Base-by-base conservation (phyloP, 2,888 invertebrate genomes). In the Tineola bisselliella region DNA sequence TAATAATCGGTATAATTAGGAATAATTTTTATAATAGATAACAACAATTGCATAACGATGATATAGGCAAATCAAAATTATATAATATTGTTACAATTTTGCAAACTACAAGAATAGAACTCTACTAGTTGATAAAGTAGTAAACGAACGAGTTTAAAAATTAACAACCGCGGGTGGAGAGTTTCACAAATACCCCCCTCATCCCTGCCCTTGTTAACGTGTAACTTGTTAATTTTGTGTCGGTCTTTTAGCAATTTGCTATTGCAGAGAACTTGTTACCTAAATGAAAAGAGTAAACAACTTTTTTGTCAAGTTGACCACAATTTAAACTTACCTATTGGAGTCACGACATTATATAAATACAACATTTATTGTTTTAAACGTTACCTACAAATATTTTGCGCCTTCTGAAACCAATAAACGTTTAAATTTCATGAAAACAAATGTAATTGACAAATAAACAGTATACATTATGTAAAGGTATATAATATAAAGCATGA, bases 221-320 rank as follows among this genome's bases (percentile, higher is more conserved):
- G 60, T 60, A 60, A 59, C 79, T 83, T 79, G 83, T 82, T 84
- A 79, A 81, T 81, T 82, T 79, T 75, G 78, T 78, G 79, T 70
- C 69, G 72, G 68, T 72, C 73, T 77, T 78, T 77, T 78, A n/a
- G n/a, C n/a, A n/a, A n/a, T n/a, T 78, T 77, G 79, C 77, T 77
- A 76, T 72, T 71, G 70, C 68, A 70, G 69, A 69, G 70, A 44
- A 38, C 67, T 66, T 68, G 63, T 66, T 66, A 68, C 65, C 67
- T 68, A 69, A 65, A 68, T 66, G 62, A 18, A 54, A 2, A 54
- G 54, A 38, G 10, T 38, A 38, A 38, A 38, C n/a, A 38, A 2
- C n/a, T 38, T 38, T 38, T 31, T 38, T 10, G 10, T 38, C 38
- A 38, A 38, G 38, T 38, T 10, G 38, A 38, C 38, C 38, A 38